Base-by-base conservation (phyloP, 1,140 invertebrate genomes). In the Eupeodes corollae region DNA sequence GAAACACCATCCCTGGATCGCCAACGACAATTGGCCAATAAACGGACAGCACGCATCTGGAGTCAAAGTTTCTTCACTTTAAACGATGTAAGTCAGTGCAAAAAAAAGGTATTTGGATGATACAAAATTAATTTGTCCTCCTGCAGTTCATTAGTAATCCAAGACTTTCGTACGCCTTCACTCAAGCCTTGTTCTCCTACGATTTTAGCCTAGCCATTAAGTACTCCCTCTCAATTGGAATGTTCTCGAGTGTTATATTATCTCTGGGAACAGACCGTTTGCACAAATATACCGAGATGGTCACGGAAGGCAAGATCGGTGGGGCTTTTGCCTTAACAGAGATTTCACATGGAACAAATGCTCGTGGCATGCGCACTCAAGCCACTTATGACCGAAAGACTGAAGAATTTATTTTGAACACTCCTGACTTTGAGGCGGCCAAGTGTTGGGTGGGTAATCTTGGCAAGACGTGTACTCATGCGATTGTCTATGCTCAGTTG, bases 251-350 rank as follows among this genome's bases (percentile, higher is more conserved):
- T 55, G 70, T 72, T 0, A 63, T 82, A 14, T 57, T 72, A 34
- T 73, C 69, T 1, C 54, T 75, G 49, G 82, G 80, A 0, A 77
- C 76, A 12, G 64, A 73, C 1, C 75, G 79, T 37, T 79, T 86
- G 57, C 65, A 71, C 30, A 66, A 78, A 19, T 74, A 79, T 58
- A 58, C 83, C 12, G 74, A 79, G 8, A 75, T 75, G 49, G 64
- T 73, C n/a, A 66, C 75, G 34, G 69, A 73, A 21, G 72, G 71
- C 13, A 65, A 75, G 49, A 80, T 81, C 39, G 52, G 68, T 47
- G 85, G 86, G n/a, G 87, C 83, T 58, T 91, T 88, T 69, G 83
- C 84, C 1, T 63, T 93, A 1, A 92, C 88, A 1, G 89, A 93
- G 70, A 75, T 92, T n/a, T 78, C 80, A 6, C 89, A 92, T 71